Base-by-base conservation (phyloP, 2,888 invertebrate species). In the Caenorhabditis drosophilae region DNA sequence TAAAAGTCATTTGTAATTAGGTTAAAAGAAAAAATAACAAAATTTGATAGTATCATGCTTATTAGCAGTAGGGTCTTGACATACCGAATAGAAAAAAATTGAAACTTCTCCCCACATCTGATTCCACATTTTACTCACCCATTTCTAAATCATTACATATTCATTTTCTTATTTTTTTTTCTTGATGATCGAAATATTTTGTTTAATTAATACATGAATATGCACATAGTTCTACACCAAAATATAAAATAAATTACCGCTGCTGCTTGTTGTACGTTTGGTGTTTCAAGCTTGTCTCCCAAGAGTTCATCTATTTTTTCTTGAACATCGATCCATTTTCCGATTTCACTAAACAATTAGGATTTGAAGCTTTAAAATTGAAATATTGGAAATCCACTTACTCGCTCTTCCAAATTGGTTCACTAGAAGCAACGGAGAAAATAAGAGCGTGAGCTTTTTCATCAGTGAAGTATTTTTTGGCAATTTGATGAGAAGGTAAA, bases 261-360 rank as follows among this genome's bases (percentile, higher is more conserved):
- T n/a, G 64, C 50, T 22, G 52, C 50, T 16, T 54, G 50, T 1
- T 53, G 46, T 20, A 54, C 53, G 4, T 23, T 31, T 4, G 36
- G 26, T 1, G 34, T 36, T 2, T 51, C 64, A 26, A 64, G 38
- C 23, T 67, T 61, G 11, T 67, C 67, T 18, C 58, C 58, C 25
- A 73, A 50, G 27, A 74, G 45, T 31, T 75, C 71, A 31, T 68
- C 64, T 15, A 78, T 54, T 50, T 79, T 77, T 35, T 76, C 74
- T 40, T 75, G 67, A 20, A 74, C 59, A 18, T 75, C 67, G 1
- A 57, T 27, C 73, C 74, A 75, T 7, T 66, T 50, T 1, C 67
- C 66, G 18, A 73, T 57, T 16, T 67, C 67, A 22, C 73, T 73
- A 18, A 35, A 67, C 46, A 12, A 15, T 16, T 38, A 22, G 12